A percentile compares a stretch with the other conserved stretches of the same genome.
Evolutionary conservation across 2,888 invertebrate genomes (phyloP).

Genomic region (Microctonus aethiopoides): DNA sequence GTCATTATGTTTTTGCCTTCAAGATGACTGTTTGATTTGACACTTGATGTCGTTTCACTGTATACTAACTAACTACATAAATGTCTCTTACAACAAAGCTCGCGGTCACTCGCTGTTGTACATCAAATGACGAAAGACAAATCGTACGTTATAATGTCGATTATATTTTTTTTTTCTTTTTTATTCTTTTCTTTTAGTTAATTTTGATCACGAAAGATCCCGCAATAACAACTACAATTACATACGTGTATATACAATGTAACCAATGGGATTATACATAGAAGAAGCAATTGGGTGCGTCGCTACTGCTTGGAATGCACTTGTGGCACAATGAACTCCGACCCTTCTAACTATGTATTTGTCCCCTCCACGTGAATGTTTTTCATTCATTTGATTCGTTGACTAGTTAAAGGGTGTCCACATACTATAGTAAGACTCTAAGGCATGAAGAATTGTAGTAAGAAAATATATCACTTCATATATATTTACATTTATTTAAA

Average conservation of each 20-base stretch:
- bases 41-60: neutral
- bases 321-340: constrained; percentile 65
- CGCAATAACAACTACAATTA: too few relatives aligned
- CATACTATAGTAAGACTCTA: neutral
- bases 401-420: constrained; percentile 39
- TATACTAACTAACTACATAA: too few relatives aligned
- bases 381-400: constrained; percentile 42
- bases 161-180: too few relatives aligned
- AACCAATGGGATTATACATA: neutral
- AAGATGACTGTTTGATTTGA: neutral
- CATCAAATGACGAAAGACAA: too few relatives aligned
- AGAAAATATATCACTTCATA: neutral
- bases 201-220: too few relatives aligned
- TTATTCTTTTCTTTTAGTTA: too few relatives aligned
- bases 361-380: constrained; percentile 20
- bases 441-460: neutral
- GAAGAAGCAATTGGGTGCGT: constrained; percentile 52
- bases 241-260: neutral
- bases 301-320: constrained; percentile 56
- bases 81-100: too few relatives aligned
- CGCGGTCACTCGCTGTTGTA: too few relatives aligned
- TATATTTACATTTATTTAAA: too few relatives aligned
- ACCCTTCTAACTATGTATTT: constrained; percentile 47
- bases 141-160: too few relatives aligned
- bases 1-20: too few relatives aligned